These are phyloP conservation scores for Ligdia adustata DNA, from an alignment of 2,888 invertebrate genomes.

Conservation along the genomic window DNA sequence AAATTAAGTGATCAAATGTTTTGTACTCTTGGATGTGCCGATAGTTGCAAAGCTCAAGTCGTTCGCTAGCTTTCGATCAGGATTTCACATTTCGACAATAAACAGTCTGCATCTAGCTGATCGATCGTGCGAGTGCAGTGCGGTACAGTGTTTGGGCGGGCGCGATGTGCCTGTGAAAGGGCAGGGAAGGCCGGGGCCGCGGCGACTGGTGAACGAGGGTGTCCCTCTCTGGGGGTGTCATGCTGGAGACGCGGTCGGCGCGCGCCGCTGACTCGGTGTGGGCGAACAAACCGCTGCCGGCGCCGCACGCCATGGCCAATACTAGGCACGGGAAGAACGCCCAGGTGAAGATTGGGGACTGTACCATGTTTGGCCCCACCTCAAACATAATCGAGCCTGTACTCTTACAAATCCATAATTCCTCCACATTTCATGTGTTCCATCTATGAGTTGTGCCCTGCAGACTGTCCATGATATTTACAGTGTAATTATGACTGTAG, in stretches of 20 bases:
- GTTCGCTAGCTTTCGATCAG: slow-evolving; percentile 62
- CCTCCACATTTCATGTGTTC: no score
- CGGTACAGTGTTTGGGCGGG: slow-evolving; percentile 35
- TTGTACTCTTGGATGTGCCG: slow-evolving; percentile 25
- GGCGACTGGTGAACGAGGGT: slow-evolving; percentile 50
- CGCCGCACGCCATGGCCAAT: slow-evolving; percentile 83
- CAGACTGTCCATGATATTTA: background rate
- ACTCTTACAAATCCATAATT: no score
- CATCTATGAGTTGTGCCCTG: no score
- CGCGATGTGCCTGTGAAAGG: slow-evolving; percentile 58
- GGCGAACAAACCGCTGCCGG: slow-evolving; percentile 85
- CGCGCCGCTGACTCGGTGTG: slow-evolving; percentile 89
- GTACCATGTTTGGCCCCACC: no score
- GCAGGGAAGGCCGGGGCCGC: slow-evolving; percentile 48
- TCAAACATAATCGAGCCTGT: no score
- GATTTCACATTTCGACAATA: slow-evolving; percentile 68
- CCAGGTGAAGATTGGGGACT: no score
- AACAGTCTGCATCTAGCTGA: slow-evolving; percentile 56
- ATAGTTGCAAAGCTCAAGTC: slow-evolving; percentile 51
- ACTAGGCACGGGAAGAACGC: slow-evolving; percentile 88
- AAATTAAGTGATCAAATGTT: slow-evolving; percentile 12
- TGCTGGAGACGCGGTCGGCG: slow-evolving; percentile 89
- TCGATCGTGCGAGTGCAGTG: slow-evolving; percentile 56
- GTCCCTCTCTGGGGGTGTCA: slow-evolving; percentile 78
- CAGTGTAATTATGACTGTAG: background rate